Conservation (phyloP, 2,888 invertebrate species). For the Geotrupes spiniger region DNA sequence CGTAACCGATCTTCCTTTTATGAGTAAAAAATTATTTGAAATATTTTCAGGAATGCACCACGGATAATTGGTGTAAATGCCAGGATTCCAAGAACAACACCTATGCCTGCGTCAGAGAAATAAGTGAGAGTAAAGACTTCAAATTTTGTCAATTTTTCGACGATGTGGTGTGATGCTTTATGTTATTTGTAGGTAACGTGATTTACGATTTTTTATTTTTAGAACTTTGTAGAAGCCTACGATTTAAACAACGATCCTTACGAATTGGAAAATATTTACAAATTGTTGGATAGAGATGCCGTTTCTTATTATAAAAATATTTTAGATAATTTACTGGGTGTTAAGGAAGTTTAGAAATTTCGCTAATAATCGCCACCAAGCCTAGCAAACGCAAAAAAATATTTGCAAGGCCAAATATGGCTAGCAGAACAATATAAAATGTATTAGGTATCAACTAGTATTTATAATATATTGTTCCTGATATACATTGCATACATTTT, state of each 20-base stretch:
- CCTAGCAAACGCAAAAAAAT: too few species aligned
- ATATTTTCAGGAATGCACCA: slow-evolving; percentile 61
- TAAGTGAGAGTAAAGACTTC: slow-evolving; percentile 55
- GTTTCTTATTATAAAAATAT: background rate
- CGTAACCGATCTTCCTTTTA: too few species aligned
- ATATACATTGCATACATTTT: too few species aligned
- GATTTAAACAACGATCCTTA: slow-evolving; percentile 67
- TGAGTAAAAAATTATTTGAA: too few species aligned
- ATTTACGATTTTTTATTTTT: slow-evolving; percentile 34
- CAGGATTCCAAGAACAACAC: slow-evolving; percentile 84
- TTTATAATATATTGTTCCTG: too few species aligned
- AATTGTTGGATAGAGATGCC: slow-evolving; percentile 34
- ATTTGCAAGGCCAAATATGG: too few species aligned
- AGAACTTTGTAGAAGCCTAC: slow-evolving; percentile 77
- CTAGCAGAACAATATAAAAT: too few species aligned
- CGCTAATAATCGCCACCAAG: too few species aligned
- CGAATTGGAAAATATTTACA: slow-evolving; percentile 66
- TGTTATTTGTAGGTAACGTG: slow-evolving; percentile 22
- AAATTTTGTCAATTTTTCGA: slow-evolving; percentile 66
- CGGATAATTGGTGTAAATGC: slow-evolving; percentile 74
- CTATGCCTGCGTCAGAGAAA: slow-evolving; percentile 70
- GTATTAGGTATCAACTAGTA: too few species aligned
- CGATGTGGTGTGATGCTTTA: slow-evolving; percentile 53
- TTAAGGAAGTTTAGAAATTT: too few species aligned
- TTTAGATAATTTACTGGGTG: background rate